These are phyloP conservation scores for Muricea muricata DNA, from an alignment of 92 coral and sea anemone genomes.

Conservation along the genomic window DNA sequence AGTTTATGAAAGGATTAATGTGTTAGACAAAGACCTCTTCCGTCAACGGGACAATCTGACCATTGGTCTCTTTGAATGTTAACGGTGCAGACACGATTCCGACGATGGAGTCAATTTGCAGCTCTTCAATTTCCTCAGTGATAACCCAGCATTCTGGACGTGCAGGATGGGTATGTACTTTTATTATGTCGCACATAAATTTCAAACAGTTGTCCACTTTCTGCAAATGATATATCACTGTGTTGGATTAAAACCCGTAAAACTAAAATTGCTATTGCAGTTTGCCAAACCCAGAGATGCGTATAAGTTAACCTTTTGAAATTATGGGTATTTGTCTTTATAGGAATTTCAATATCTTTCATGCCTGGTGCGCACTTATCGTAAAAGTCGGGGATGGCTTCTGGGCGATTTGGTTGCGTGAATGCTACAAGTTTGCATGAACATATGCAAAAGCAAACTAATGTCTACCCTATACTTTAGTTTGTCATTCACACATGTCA, in stretches of 20 bases:
- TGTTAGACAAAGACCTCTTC: neutral
- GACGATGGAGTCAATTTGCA: neutral
- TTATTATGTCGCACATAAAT: slow-evolving; percentile 8
- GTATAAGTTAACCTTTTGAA: no score
- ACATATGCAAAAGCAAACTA: no score
- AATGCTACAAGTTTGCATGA: no score
- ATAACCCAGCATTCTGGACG: neutral
- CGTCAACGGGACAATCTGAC: neutral
- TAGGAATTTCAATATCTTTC: no score
- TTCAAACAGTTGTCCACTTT: slow-evolving; percentile 25
- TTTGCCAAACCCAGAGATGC: neutral
- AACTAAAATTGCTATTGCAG: neutral
- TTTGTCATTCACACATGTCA: no score
- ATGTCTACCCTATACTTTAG: no score
- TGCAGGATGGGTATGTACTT: neutral
- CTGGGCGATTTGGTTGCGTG: no score
- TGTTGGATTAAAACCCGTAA: neutral
- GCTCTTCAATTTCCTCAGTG: slow-evolving; percentile 2
- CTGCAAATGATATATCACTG: neutral
- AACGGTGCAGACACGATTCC: neutral
- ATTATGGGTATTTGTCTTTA: no score
- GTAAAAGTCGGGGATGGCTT: no score
- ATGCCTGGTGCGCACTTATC: no score
- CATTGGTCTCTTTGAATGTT: slow-evolving; percentile 1
- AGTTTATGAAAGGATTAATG: neutral